Base-by-base conservation (phyloP, 2,888 invertebrate genomes). In the Argyra leucocephala region DNA sequence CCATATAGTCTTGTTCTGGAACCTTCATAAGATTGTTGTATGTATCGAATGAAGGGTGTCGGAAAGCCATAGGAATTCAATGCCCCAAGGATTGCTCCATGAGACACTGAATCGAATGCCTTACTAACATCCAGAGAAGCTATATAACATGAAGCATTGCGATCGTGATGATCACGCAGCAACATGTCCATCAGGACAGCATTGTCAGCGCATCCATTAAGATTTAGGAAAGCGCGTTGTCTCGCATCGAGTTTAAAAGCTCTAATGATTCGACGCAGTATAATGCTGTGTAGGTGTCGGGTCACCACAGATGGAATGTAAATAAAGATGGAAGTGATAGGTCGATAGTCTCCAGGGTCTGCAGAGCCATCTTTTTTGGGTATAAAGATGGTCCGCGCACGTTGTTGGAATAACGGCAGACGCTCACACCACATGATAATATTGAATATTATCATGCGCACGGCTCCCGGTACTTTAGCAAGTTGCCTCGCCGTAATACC, bases 401-500 rank as follows among this genome's bases (percentile, higher is more conserved):
- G 4, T 6, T 26, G 9, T 26, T 4, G 5, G 37, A 37, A 37
- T 12, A 12, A 9, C 3, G 10, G 37, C 37, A 37, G 12, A 9
- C 37, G 37, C 5, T 12, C 15, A 37, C 37, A 37, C 37, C 15
- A 37, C 37, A 37, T 37, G 37, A 37, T 64, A 4, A 64, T 58
- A 23, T 23, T 48, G 1, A 63, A 24, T 37, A 63, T 63, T 7
- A 22, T 37, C 6, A 57, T 23, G 22, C 48, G 22, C 5, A 24
- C 12, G 12, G 15, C 4, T 5, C 6, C 3, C 22, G 57, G 23
- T 12, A 63, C 3, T 22, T n/a, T 36, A 36, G 21, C 7, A 4
- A 62, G 6, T 62, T 62, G n/a, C 62, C 62, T 62, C n/a, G 36
- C n/a, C n/a, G 62, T 62, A 9, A 62, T 62, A 10, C 62, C 36